A percentile compares a stretch with the other conserved stretches of the same genome.
These are phyloP conservation scores for Dryoscopus gambensis DNA, from an alignment of 2,113 vertebrate genomes.

Conservation along the genomic window DNA sequence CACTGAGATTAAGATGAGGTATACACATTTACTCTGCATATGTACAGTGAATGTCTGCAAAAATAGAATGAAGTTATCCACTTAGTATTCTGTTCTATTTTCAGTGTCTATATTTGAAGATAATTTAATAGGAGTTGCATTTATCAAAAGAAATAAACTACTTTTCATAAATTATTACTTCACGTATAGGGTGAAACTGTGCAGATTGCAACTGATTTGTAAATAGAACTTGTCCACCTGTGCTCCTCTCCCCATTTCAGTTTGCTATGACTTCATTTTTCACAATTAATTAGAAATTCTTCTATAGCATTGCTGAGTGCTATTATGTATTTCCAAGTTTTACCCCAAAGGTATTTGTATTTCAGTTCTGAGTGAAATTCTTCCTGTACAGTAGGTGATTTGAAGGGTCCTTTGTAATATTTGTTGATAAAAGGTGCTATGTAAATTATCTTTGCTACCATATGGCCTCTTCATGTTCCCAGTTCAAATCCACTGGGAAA, in stretches of 20 bases:
- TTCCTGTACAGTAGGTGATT: neutral
- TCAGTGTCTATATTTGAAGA: neutral
- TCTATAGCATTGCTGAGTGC: neutral
- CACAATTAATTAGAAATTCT: neutral
- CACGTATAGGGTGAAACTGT: neutral
- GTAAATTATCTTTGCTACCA: slow-evolving; percentile 33
- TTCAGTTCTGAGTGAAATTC: slow-evolving; percentile 14
- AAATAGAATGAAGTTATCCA: neutral
- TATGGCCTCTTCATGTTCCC: neutral
- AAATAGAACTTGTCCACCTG: neutral
- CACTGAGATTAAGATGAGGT: neutral
- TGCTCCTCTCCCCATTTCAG: neutral
- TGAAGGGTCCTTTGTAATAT: slow-evolving; percentile 35
- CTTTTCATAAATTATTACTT: neutral
- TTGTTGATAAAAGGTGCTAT: slow-evolving; percentile 20
- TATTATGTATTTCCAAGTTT: neutral
- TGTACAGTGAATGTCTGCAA: neutral
- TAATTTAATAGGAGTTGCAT: neutral
- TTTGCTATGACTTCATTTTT: neutral
- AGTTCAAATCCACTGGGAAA: neutral
- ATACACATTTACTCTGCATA: neutral
- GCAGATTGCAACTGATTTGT: neutral
- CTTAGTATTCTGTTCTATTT: neutral
- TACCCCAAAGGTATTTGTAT: neutral
- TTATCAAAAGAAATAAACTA: neutral